These are phyloP conservation scores for Hirtodrosophila confusa DNA, from an alignment of 2,888 invertebrate species.

Conservation along the genomic window DNA sequence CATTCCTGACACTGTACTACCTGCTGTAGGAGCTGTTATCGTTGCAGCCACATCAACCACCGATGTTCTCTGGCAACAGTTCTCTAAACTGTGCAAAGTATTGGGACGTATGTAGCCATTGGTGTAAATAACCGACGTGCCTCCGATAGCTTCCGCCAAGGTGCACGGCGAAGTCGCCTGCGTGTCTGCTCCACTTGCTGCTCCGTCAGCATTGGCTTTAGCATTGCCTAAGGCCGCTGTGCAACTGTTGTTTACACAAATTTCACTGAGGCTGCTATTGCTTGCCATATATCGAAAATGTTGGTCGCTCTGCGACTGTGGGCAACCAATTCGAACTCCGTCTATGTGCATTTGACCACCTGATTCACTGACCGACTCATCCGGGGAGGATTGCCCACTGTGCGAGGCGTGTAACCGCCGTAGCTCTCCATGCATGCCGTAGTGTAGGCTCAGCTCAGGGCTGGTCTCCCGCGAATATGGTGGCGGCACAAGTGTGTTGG, in stretches of 20 bases:
- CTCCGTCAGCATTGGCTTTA: slow-evolving; percentile 9
- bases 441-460: slow-evolving; percentile 86
- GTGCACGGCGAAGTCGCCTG: slow-evolving; percentile 64
- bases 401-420: slow-evolving; percentile 74
- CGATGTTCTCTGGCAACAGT: slow-evolving; percentile 80
- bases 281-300: slow-evolving; percentile 82
- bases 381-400: slow-evolving; percentile 74
- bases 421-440: slow-evolving; percentile 41
- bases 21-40: slow-evolving; percentile 76
- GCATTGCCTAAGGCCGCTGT: slow-evolving; percentile 53
- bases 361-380: slow-evolving; percentile 54
- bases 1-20: slow-evolving; percentile 87
- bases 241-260: slow-evolving; percentile 83
- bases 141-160: slow-evolving; percentile 58
- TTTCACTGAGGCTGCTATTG: slow-evolving; percentile 83
- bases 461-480: slow-evolving; percentile 92
- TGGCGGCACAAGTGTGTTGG: slow-evolving; percentile 92
- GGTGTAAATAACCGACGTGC: slow-evolving; percentile 72
- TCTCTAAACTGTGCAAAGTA: slow-evolving; percentile 82
- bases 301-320: slow-evolving; percentile 83
- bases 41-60: slow-evolving; percentile 7
- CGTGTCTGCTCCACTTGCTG: slow-evolving; percentile 39
- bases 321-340: slow-evolving; percentile 53
- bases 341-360: slow-evolving; percentile 9
- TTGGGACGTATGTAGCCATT: slow-evolving; percentile 79